These are phyloP conservation scores for Empidonax alnorum DNA, from an alignment of 2,113 vertebrate species.

Conservation along the genomic window DNA sequence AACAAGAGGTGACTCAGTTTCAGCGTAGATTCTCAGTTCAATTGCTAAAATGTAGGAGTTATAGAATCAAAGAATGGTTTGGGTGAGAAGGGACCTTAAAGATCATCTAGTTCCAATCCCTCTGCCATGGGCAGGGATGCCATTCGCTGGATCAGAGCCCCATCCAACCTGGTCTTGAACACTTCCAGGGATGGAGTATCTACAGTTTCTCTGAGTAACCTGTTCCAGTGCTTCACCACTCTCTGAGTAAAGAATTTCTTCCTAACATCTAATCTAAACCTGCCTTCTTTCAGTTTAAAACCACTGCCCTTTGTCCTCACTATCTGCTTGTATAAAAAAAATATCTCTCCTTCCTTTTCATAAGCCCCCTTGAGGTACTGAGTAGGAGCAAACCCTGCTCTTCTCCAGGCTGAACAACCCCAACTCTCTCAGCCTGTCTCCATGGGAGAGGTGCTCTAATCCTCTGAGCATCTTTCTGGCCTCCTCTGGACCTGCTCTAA, in stretches of 20 bases:
- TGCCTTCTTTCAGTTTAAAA: not conserved
- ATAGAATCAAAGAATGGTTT: not conserved
- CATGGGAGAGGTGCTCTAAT: not conserved
- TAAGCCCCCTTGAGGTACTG: not conserved
- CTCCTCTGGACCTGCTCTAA: not conserved
- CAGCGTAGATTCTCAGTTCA: not conserved
- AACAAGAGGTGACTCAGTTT: not conserved
- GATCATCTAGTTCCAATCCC: not conserved
- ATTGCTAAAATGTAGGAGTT: not conserved
- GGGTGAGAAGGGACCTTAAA: not conserved
- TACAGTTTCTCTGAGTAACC: not conserved
- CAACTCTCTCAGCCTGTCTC: not conserved
- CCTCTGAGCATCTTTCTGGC: not conserved
- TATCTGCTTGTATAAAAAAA: not conserved
- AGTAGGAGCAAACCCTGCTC: not conserved
- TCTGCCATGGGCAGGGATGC: not conserved
- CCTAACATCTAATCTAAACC: not conserved
- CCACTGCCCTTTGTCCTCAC: accelerated
- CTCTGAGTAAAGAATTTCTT: not conserved
- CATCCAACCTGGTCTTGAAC: not conserved
- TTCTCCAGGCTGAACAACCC: not conserved
- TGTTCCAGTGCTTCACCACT: not conserved
- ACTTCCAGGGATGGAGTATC: not conserved
- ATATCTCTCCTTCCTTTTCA: not conserved
- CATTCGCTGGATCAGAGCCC: not conserved